phyloP scores from a whole-genome alignment of 2,888 invertebrate genomes.

The Neoitamus cyanurus region DNA sequence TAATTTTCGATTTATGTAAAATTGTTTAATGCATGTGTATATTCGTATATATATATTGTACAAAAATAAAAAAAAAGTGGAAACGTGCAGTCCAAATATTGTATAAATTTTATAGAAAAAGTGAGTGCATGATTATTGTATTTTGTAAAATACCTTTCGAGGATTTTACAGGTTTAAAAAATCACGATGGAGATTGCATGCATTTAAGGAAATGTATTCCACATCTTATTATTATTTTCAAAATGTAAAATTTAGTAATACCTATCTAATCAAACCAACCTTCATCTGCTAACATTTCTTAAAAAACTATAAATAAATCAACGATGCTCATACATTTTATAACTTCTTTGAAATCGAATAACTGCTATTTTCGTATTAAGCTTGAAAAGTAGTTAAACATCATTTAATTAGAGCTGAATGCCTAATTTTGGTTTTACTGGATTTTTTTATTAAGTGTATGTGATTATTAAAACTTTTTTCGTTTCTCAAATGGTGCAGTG shows the following conservation, averaged over 20 bases:
- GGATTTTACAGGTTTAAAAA: background rate
- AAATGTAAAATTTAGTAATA: background rate
- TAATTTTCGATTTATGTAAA: background rate
- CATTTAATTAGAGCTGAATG: background rate
- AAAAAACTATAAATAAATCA: background rate
- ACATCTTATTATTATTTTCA: background rate
- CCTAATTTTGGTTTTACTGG: background rate
- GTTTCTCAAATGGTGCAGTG: background rate
- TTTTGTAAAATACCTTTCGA: background rate
- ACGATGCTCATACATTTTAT: background rate
- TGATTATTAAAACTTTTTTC: background rate
- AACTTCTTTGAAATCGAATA: background rate
- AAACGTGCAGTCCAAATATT: slow-evolving; percentile 18
- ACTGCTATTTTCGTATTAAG: background rate
- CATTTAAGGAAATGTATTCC: background rate
- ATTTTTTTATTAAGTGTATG: background rate
- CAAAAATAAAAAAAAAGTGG: background rate
- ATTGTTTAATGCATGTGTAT: background rate
- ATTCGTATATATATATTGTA: background rate
- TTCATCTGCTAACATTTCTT: background rate
- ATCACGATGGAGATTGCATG: background rate
- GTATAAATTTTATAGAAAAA: slow-evolving; percentile 15
- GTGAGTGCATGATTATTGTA: slow-evolving; percentile 30
- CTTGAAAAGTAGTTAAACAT: background rate
- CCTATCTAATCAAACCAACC: background rate